Evolutionary conservation across 2,113 vertebrate genomes (phyloP), one percentile per base, ranked within the genome.

Genomic region (Pseudopipra pipra): DNA sequence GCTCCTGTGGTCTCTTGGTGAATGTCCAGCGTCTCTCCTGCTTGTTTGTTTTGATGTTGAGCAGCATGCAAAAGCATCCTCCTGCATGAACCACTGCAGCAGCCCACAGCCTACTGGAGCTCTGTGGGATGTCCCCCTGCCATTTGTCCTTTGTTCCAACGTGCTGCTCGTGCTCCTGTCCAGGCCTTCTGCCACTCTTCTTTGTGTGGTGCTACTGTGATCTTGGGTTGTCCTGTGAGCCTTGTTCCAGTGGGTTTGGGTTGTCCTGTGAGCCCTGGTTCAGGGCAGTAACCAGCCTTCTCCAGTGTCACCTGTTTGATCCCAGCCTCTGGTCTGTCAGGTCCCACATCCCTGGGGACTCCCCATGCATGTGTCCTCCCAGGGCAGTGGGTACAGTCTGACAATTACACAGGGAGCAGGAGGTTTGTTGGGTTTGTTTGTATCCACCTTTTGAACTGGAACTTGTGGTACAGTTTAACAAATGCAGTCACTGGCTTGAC

Each of bases 51-150:
- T 66, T 75, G 71, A 3, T 61, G n/a, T 44, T 65, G 66, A 58
- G 51, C 20, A 11, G 96, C 96, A 96, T 96, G 96, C 71, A 49
- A 74, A 75, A 52, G 46, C 67, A 25, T n/a, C 9, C 67, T 88
- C 68, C 86, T 91, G 93, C 93, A 93, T 96, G 93, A 83, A 49
- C 12, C 47, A 6, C 72, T 61, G 3, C 78, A 49, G 54, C 54
- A 31, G 18, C 10, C 54, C 87, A 33, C 71, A 49, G 87, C 71
- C 68, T 4, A 4, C 74, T 28, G 1, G 0, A 78, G 89, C 71
- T 66, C 85, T 58, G 71, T 20, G 85, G 91, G 87, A 23, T 84
- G 87, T 56, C 21, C 63, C 79, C 85, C 27, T 82, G 67, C 73
- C 85, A 24, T 82, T 30, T 59, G 51, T 89, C 85, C 72, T 59